Evolutionary conservation across 2,888 invertebrate genomes (phyloP).

Genomic region (Drosophila kanekoi): DNA sequence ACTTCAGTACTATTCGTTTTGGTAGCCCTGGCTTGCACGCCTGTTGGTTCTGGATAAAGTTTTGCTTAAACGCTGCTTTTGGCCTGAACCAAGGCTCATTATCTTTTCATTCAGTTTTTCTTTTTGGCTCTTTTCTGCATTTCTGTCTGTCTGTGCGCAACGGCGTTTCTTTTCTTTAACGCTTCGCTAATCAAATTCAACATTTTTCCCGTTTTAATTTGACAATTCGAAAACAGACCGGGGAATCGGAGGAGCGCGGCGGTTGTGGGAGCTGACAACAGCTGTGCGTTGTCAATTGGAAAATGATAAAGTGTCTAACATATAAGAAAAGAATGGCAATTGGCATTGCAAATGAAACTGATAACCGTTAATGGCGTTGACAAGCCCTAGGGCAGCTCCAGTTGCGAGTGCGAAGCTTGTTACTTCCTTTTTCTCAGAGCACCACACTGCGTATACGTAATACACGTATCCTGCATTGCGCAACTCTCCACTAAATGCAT

Average conservation of each 20-base stretch:
- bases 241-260: not conserved
- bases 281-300: slow-evolving; percentile 79
- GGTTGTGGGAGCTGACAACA: slow-evolving; percentile 49
- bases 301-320: slow-evolving; percentile 69
- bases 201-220: slow-evolving; percentile 80
- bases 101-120: slow-evolving; percentile 57
- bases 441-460: not conserved
- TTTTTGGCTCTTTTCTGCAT: slow-evolving; percentile 17
- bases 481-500: slow-evolving; percentile 62
- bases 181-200: slow-evolving; percentile 81
- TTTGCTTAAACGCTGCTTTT: slow-evolving; percentile 64
- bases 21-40: slow-evolving; percentile 49
- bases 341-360: slow-evolving; percentile 63
- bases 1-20: not conserved
- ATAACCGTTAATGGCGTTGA: slow-evolving; percentile 55
- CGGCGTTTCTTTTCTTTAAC: slow-evolving; percentile 70
- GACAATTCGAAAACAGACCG: slow-evolving; percentile 69
- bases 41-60: slow-evolving; percentile 64
- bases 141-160: slow-evolving; percentile 37
- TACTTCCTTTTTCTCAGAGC: slow-evolving; percentile 28
- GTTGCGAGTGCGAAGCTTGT: slow-evolving; percentile 45
- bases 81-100: slow-evolving; percentile 67
- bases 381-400: not conserved
- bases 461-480: slow-evolving; percentile 1
- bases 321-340: slow-evolving; percentile 58